Base-by-base conservation (phyloP, 37 sponge, comb jelly and placozoan genomes). In the Agelas oroides region DNA sequence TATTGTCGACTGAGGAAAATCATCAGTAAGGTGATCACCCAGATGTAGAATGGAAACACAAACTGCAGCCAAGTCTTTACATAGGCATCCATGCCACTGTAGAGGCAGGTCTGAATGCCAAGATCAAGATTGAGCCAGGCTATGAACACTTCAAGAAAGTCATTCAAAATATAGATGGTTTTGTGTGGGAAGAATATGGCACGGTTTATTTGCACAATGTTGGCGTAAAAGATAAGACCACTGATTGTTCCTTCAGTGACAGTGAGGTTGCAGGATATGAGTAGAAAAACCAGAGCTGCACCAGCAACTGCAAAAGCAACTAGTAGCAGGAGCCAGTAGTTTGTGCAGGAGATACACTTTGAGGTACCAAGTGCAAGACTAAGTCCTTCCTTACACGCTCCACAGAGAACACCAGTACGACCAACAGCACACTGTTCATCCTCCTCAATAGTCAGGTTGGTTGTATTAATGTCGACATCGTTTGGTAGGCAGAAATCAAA, bases 51-150 rank as follows among this genome's bases (percentile, higher is more conserved):
- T 23, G 73, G 73, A 41, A 72, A 72, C 18, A 41, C 57, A 69
- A 81, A 81, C 70, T 81, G 81, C 16, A 81, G 59, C 81, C 81
- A 81, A 27, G 81, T 38, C 19, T 68, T 81, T 16, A 1, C 53
- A 27, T 64, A 69, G 21, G 70, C 53, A 32, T 62, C 65, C 70
- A 81, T 66, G 2, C 81, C 81, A 66, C 12, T 23, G 34, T 53
- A 81, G 58, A 81, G 68, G 36, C 81, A 81, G 1, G 20, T 68
- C 71, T 56, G 31, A 40, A 81, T 81, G 1, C 81, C 81, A 46
- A 81, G 52, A 71, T 81, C 81, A 16, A 81, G 70, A 19, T 81
- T 81, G 17, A 81, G 18, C 81, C 81, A 81, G 13, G 81, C 13
- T 16, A 81, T n/a, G 54, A 69, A 69, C 24, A 72, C 73, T 18